Percentiles rank a stretch among this genome's conserved stretches.
These are phyloP conservation scores for Xiphorhynchus elegans DNA, from an alignment of 2,113 vertebrate genomes.

Conservation along the genomic window DNA sequence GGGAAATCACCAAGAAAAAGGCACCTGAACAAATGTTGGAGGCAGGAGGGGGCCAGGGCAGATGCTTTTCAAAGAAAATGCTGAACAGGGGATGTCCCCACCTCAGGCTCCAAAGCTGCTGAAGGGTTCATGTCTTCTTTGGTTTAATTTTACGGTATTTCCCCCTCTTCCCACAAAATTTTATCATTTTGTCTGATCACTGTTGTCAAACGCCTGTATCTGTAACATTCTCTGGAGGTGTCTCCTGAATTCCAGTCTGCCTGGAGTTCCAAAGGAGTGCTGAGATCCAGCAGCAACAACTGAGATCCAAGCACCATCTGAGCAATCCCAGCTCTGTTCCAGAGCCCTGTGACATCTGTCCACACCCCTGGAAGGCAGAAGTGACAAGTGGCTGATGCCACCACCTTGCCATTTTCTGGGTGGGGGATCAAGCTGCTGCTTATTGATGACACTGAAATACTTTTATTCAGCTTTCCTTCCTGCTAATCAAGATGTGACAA, in stretches of 20 bases:
- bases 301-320: rapidly evolving
- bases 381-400: background rate
- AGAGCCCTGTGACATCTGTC: background rate
- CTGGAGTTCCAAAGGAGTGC: background rate
- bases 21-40: background rate
- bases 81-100: background rate
- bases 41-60: background rate
- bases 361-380: background rate
- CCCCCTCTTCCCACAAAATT: background rate
- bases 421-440: background rate
- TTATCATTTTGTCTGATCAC: background rate
- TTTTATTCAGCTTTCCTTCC: background rate
- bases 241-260: background rate
- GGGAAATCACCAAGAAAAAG: background rate
- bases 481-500: background rate
- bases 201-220: background rate
- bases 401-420: background rate
- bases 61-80: background rate
- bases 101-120: background rate
- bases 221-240: background rate
- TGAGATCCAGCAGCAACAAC: background rate
- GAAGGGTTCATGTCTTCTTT: background rate
- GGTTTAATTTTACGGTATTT: background rate
- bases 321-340: background rate
- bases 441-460: background rate